Base-by-base conservation (phyloP, 2,113 vertebrate species). In the Ellobius talpinus region DNA sequence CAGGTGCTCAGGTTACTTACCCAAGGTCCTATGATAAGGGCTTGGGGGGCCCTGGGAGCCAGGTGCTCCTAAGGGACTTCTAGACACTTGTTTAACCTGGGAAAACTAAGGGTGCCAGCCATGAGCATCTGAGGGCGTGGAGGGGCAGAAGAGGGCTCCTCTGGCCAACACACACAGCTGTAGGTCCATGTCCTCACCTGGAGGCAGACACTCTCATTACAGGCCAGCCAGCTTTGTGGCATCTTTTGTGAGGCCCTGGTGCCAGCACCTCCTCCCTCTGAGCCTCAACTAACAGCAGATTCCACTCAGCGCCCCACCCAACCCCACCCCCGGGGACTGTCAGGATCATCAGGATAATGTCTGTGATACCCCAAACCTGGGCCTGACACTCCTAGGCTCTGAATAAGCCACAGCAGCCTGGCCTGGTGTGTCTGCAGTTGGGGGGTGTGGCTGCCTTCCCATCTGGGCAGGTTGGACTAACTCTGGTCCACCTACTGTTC, bases 341-440 rank as follows among this genome's bases (percentile, higher is more conserved):
- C 73, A 72, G n/a, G 66, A 52, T 55, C 68, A 78, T 13, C 1
- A 39, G 47, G 70, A 21, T 14, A 6, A 58, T 0, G 11, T 0
- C 11, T 6, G 1, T n/a, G 42, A 77, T 47, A 50, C 65, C 65
- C 26, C 11, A 66, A 31, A 29, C 76, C 55, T 2, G 12, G 45
- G 24, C 47, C 23, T 10, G 90, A 77, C 33, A 36, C 73, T 21
- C 21, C 33, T 1, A 1, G n/a, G 14, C 17, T 45, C 42, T n/a
- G 12, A 0, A 7, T 17, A 9, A 50, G 36, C 0, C 0, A 42
- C 23, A 47, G 10, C 12, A 8, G 24, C 36, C 8, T 63, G 11
- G 14, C 0, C 8, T 52, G 11, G 19, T 0, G 8, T 1, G 8
- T 31, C 42, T 26, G 74, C 66, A 24, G 23, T 3, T 31, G 31